phyloP scores from a whole-genome alignment of 2,888 invertebrate genomes.

The Zaprionus bogoriensis region DNA sequence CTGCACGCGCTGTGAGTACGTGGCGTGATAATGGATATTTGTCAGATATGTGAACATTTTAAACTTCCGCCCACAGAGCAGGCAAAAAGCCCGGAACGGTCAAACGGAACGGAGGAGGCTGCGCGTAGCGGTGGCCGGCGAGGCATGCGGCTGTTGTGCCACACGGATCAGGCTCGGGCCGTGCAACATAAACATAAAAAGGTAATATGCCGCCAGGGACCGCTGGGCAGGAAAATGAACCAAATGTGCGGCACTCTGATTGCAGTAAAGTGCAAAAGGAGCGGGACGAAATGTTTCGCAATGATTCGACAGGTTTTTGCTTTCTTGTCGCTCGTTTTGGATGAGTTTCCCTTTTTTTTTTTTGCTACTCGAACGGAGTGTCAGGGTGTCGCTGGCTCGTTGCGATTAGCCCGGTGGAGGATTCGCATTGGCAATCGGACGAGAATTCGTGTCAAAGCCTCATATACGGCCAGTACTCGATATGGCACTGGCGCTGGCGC shows the following conservation, averaged over 20 bases:
- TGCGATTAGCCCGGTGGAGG: conserved; percentile 56
- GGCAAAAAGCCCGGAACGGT: conserved; percentile 9
- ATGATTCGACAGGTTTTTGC: conserved; percentile 67
- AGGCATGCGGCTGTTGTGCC: conserved; percentile 29
- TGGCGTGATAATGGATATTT: conserved; percentile 79
- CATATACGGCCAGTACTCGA: conserved; percentile 34
- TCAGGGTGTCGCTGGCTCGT: conserved; percentile 27
- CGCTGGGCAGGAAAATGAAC: conserved; percentile 15
- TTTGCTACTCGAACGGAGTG: background rate
- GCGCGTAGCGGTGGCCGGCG: conserved; percentile 15
- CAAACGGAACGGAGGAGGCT: background rate
- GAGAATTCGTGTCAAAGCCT: conserved; percentile 45
- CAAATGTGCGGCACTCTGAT: conserved; percentile 64
- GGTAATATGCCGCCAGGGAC: conserved; percentile 72
- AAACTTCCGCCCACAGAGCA: conserved; percentile 64
- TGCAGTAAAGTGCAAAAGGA: conserved; percentile 65
- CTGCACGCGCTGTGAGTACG: conserved; percentile 51
- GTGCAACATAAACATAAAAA: conserved; percentile 72
- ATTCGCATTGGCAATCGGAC: no score
- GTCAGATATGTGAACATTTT: conserved; percentile 77
- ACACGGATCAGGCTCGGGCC: conserved; percentile 43
- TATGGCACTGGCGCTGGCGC: conserved; percentile 23
- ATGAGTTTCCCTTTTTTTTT: conserved; percentile 1
- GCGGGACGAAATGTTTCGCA: conserved; percentile 48
- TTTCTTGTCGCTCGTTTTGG: conserved; percentile 7